Percentiles rank a stretch among this genome's conserved stretches.
These are phyloP conservation scores for Parasteatoda lunata DNA, from an alignment of 2,888 invertebrate species.

Conservation along the genomic window DNA sequence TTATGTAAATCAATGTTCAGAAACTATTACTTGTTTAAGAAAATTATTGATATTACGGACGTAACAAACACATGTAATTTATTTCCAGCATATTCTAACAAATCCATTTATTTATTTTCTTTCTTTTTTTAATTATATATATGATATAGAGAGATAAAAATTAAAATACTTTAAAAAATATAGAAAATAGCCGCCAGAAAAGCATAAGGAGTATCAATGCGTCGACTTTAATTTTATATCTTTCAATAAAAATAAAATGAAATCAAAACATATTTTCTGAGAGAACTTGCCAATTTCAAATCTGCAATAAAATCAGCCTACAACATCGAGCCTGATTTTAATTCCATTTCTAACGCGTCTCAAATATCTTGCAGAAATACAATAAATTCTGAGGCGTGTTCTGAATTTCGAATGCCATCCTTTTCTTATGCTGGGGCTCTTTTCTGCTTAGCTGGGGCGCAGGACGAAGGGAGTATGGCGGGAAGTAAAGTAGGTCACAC, in stretches of 20 bases:
- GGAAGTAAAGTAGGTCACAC: conserved; percentile 55
- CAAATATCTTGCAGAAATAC: neutral
- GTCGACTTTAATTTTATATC: no score
- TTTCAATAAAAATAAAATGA: neutral
- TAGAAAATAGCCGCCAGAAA: no score
- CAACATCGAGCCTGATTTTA: neutral
- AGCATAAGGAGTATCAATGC: no score
- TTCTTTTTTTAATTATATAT: no score
- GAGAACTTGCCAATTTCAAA: neutral
- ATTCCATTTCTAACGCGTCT: neutral
- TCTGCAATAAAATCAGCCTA: neutral
- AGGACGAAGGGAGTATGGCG: conserved; percentile 26
- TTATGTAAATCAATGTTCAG: no score
- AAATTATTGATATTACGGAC: no score
- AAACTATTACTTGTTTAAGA: no score
- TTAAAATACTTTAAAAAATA: no score
- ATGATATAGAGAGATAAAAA: no score
- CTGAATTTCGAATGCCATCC: neutral
- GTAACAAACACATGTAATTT: no score
- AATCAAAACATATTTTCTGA: neutral
- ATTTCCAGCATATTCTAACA: no score
- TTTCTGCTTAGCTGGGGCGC: neutral
- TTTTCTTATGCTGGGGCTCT: neutral
- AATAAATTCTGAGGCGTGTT: neutral
- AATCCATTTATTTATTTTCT: no score